Base-by-base conservation (phyloP, 37 sponge, comb jelly and placozoan genomes). In the Theonella swinhoei region DNA sequence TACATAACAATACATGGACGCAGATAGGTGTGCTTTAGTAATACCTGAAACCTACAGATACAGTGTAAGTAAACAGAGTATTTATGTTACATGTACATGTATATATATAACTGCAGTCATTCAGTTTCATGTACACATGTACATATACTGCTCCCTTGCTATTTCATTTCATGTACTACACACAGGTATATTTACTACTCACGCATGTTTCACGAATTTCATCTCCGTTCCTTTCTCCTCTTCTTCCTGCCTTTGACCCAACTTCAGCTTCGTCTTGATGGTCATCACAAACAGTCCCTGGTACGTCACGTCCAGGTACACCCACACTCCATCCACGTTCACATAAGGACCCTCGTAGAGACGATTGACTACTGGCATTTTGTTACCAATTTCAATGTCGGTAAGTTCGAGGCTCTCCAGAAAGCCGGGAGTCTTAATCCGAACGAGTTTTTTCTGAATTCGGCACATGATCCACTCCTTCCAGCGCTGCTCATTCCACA, bases 231-330 rank as follows among this genome's bases (percentile, higher is more conserved):
- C 76, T 25, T 61, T 36, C 36, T 9, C 70, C 60, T 69, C 70
- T 36, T 43, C 90, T 19, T 80, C 70, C 25, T 68, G 59, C 39
- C 78, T 68, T 9, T 26, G 68, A 22, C 68, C 77, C 17, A 91
- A 73, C 65, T 85, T 90, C 34, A 95, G 41, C 70, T 84, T 95
- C 8, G 95, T 95, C 72, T 92, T 87, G 23, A 95, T 86, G 5
- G 95, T 92, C 89, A 95, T 95, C 30, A 85, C 88, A 65, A 95
- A 95, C 19, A 65, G n/a, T 1, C 95, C 95, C 33, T 70, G 64
- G 70, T 95, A 95, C 4, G 66, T 43, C 38, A 95, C 81, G 33
- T 89, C 93, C 71, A 95, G 68, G 68, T 89, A 83, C 28, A 89
- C 76, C 95, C 95, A 92, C 11, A 92, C 70, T 19, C 95, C 95